phyloP scores from a whole-genome alignment of 1,140 invertebrate genomes.

The Solenopsis fugax region DNA sequence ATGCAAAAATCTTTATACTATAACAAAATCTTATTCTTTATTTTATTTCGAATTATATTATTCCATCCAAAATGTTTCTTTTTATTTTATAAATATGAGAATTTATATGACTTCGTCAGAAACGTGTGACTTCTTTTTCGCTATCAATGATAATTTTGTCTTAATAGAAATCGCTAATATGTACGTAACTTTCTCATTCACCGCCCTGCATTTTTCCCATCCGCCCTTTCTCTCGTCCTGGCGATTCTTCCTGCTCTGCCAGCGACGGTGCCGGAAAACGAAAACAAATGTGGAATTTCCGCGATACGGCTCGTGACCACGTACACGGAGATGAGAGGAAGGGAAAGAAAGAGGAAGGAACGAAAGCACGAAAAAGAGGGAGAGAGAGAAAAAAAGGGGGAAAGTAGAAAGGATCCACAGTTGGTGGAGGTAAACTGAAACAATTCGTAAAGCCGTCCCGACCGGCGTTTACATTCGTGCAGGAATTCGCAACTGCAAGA shows the following conservation, averaged over 20 bases:
- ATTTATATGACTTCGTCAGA: not conserved
- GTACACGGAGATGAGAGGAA: constrained; percentile 26
- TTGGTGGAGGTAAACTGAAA: constrained; percentile 71
- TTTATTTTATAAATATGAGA: not conserved
- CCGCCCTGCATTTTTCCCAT: constrained; percentile 6
- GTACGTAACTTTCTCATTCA: constrained; percentile 27
- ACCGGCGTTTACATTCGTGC: constrained; percentile 80
- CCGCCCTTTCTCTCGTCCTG: constrained; percentile 29
- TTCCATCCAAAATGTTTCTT: not conserved
- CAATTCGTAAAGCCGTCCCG: constrained; percentile 80
- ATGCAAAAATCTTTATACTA: not conserved
- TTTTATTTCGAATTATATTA: not conserved
- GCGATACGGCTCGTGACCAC: constrained; percentile 62
- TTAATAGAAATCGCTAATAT: constrained; percentile 15
- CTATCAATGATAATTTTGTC: not conserved
- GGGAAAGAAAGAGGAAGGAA: constrained; percentile 11
- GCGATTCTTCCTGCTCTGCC: constrained; percentile 43
- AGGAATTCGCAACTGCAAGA: constrained; percentile 84
- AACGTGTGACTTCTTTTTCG: not conserved
- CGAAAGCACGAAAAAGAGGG: constrained; percentile 22
- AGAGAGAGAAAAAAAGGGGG: not conserved
- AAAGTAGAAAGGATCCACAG: constrained; percentile 28
- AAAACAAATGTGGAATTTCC: constrained; percentile 82
- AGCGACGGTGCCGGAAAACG: constrained; percentile 49
- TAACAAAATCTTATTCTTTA: not conserved